Base-by-base conservation (phyloP, 1,140 invertebrate species). In the Drosophila pachea region DNA sequence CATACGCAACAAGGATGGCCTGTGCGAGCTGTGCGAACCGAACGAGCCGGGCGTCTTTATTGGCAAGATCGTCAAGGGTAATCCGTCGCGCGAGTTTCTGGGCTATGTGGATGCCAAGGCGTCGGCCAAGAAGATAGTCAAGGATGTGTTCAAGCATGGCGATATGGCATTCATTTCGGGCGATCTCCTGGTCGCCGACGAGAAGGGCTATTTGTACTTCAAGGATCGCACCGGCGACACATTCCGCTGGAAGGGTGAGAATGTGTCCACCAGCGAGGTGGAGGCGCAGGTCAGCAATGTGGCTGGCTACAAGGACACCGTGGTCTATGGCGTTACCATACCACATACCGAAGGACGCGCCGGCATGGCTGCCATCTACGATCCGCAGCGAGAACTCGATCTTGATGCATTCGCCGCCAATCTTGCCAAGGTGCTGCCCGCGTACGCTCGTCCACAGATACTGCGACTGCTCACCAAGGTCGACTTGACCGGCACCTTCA, bases 191-290 rank as follows among this genome's bases (percentile, higher is more conserved):
- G 92, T 95, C 12, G 94, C 96, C 76, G 98, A 99, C 89, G 94
- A 97, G 76, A 93, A 96, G 47, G 98, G 98, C 5, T 98, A 98
- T 91, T 91, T 99, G 61, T 99, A 94, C 90, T 99, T 99, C 91
- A 95, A 95, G 84, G 98, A 99, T 88, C 92, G 98, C 83, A 98
- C 97, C 0, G 98, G 98, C 2, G 98, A 99, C 89, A 99, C 98
- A 8, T 99, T 97, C 91, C 92, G 98, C 53, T 97, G 95, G 95
- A 96, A 97, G 89, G 98, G 98, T 14, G 98, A 99, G 91, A 99
- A 99, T 90, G 98, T 99, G 7, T 98, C 97, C 4, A 99, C 98
- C 1, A 95, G 95, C 6, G 98, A 99, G 92, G 95, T 99, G 1
- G 98, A 99, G 90, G 95, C 94, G 2, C 93, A 97, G 54, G 93